Evolutionary conservation across 1,140 invertebrate species (phyloP), one percentile per base, ranked within the genome.

Genomic region (Apis laboriosa): DNA sequence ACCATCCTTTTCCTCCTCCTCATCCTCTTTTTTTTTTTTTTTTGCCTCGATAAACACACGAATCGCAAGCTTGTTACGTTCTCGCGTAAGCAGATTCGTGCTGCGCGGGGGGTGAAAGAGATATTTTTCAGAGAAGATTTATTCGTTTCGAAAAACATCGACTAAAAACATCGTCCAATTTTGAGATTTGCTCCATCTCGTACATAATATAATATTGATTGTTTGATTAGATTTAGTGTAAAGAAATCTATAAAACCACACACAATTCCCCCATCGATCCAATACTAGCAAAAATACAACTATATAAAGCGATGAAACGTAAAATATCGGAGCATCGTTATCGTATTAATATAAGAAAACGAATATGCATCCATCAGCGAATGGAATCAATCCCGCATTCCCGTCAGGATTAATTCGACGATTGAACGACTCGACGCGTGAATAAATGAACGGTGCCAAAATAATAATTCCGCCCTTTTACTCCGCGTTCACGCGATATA

Each of bases 31-130:
- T 5, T 43, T 43, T 43, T 43, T 43, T 43, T 43, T 84, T 89
- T 89, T 88, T 86, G 72, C 81, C 68, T 43, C 87, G 79, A 82
- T 85, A 85, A 85, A 79, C 86, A 75, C 28, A 72, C 55, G 49
- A 55, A 74, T 79, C 24, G 60, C 51, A 60, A 76, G 66, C 56
- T 60, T 19, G 72, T 76, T 72, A 68, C 71, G 61, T 53, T 72
- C 19, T 12, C 71, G 71, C 51, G 64, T 77, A 77, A 82, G 64
- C 80, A 67, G 63, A 67, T 76, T 80, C 55, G 17, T 53, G 28
- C 49, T 53, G n/a, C 19, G 9, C 1, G 5, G 28, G 28, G 34
- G n/a, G 28, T 19, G 56, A 49, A 28, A 43, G 34, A 43, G 34
- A 43, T 43, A 8, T 43, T 7, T 43, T 43, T 43, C 5, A 43